These are phyloP conservation scores for Aythya baeri DNA, from an alignment of 2,113 vertebrate species.

Conservation along the genomic window DNA sequence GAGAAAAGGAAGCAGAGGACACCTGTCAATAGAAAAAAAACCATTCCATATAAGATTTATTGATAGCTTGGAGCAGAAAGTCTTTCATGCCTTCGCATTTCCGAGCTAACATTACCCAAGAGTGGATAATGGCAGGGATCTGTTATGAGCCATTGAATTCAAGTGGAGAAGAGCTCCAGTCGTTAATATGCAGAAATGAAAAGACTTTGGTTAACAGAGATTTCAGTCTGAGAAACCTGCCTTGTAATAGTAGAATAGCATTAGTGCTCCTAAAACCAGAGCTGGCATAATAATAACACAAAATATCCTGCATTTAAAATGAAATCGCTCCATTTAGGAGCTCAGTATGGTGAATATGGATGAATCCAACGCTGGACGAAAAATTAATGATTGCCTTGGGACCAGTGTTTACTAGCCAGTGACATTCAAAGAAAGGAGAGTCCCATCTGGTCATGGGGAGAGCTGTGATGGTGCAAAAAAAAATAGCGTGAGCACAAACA, in stretches of 20 bases:
- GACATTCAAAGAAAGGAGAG: not conserved
- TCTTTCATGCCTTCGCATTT: conserved; percentile 24
- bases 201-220: not conserved
- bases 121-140: not conserved
- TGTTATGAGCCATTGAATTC: not conserved
- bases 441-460: conserved; percentile 13
- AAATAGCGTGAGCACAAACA: not conserved
- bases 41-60: conserved; percentile 23
- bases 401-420: not conserved
- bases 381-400: not conserved
- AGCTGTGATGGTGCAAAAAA: not conserved
- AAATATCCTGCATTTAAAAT: not conserved
- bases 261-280: not conserved
- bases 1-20: conserved; percentile 6
- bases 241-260: not conserved
- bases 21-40: not conserved
- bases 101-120: not conserved
- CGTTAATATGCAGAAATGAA: not conserved
- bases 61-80: not conserved
- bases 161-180: not conserved
- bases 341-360: not conserved
- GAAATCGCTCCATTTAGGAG: not conserved
- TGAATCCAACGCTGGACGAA: not conserved
- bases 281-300: not conserved
- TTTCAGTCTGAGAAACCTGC: not conserved